Conservation (phyloP, 1,140 invertebrate species). For the Idris sp. region DNA sequence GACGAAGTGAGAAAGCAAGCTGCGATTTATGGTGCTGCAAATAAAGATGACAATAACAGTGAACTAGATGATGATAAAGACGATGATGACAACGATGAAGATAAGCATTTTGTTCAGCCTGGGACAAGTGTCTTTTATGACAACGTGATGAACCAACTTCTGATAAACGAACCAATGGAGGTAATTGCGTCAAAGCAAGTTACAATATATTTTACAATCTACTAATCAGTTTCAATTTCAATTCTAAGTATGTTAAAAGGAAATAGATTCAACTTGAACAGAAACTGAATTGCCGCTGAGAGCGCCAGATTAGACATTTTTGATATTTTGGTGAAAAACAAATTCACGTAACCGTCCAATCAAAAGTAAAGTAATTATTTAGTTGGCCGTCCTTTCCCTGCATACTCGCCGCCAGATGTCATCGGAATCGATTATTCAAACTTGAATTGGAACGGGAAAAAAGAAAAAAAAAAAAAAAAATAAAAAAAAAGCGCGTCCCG, state of each 20-base stretch:
- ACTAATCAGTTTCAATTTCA: too few relatives aligned
- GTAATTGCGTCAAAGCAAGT: conserved; percentile 17
- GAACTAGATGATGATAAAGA: background rate
- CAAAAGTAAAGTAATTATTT: conserved; percentile 53
- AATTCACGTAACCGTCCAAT: conserved; percentile 26
- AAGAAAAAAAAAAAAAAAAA: conserved; percentile 52
- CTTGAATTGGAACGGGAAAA: conserved; percentile 45
- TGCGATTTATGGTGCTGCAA: conserved; percentile 1
- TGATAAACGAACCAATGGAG: conserved; percentile 13
- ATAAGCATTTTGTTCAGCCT: conserved; percentile 2
- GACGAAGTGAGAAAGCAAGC: background rate
- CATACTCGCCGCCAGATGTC: conserved; percentile 43
- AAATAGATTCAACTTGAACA: conserved; percentile 22
- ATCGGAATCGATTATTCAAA: conserved; percentile 56
- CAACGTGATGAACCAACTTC: conserved; percentile 13
- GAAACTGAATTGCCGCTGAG: conserved; percentile 11
- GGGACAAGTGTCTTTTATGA: conserved; percentile 5
- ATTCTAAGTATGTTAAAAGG: too few relatives aligned
- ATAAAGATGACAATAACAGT: conserved; percentile 1
- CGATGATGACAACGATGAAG: conserved; percentile 11
- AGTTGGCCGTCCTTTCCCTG: conserved; percentile 22
- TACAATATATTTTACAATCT: too few relatives aligned
- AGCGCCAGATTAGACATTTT: conserved; percentile 14
- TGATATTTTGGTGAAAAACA: conserved; percentile 30
- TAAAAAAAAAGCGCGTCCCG: conserved; percentile 42